phyloP scores from a whole-genome alignment of 2,888 invertebrate genomes.

The Ophioninae sp. region DNA sequence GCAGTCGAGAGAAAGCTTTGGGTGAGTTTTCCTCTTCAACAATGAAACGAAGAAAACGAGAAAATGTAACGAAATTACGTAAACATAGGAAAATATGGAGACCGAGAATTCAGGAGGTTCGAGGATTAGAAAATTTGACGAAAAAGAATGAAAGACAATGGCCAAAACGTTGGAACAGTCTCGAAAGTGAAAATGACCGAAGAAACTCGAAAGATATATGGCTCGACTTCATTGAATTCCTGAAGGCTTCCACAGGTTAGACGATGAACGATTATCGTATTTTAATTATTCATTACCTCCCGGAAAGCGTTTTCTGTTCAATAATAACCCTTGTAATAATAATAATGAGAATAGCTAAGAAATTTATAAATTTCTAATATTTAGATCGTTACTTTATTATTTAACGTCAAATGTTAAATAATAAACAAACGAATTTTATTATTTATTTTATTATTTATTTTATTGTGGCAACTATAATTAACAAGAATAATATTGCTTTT shows the following conservation, averaged over 20 bases:
- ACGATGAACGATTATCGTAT: conserved; percentile 30
- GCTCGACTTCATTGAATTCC: conserved; percentile 19
- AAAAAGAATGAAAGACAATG: conserved; percentile 11
- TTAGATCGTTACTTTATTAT: too few relatives aligned
- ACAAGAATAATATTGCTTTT: too few relatives aligned
- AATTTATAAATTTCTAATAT: not conserved
- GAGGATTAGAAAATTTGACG: not conserved
- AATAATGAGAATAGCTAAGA: not conserved
- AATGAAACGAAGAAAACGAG: conserved; percentile 46
- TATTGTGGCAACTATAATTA: too few relatives aligned
- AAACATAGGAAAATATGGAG: conserved; percentile 32
- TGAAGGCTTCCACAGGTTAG: conserved; percentile 20
- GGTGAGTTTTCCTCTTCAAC: conserved; percentile 25
- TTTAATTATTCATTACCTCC: conserved; percentile 47
- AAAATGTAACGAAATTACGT: conserved; percentile 41
- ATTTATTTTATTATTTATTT: not conserved
- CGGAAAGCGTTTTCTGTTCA: not conserved
- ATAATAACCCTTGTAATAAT: conserved; percentile 4
- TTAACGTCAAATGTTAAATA: not conserved
- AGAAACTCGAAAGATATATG: conserved; percentile 20
- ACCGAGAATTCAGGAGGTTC: not conserved
- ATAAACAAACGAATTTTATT: not conserved
- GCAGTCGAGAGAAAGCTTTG: conserved; percentile 32
- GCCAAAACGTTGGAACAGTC: conserved; percentile 19
- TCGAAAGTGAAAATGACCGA: conserved; percentile 24